These are phyloP conservation scores for Tenthredo notha DNA, from an alignment of 2,888 invertebrate species.

Conservation along the genomic window DNA sequence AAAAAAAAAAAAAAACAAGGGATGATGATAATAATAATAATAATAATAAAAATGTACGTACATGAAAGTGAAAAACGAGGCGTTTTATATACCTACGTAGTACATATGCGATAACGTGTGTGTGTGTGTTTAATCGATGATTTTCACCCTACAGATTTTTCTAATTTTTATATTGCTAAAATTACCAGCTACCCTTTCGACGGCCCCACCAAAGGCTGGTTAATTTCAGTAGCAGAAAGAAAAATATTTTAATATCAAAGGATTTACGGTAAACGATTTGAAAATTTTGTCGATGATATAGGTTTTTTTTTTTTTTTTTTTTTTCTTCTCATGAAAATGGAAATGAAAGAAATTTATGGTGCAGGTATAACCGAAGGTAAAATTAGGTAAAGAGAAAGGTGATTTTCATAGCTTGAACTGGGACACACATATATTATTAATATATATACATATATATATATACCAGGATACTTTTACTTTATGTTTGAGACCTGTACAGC, in stretches of 20 bases:
- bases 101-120: not conserved
- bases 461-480: not conserved
- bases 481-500: not conserved
- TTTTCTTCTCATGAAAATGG: too few species aligned
- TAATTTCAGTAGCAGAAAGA: not conserved
- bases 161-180: not conserved
- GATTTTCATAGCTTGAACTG: not conserved
- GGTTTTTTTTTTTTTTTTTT: too few species aligned
- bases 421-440: not conserved
- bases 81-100: not conserved
- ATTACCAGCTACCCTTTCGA: not conserved
- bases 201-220: not conserved
- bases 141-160: not conserved
- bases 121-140: not conserved
- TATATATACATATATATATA: not conserved
- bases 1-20: not conserved
- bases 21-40: not conserved
- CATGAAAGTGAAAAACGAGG: not conserved
- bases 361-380: not conserved
- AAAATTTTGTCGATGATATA: not conserved
- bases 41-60: not conserved
- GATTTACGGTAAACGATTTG: not conserved
- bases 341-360: not conserved
- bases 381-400: not conserved
- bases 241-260: constrained; percentile 6